Percentiles rank a stretch among this genome's conserved stretches.
Conservation (phyloP, 1,140 invertebrate species). For the Sogatella furcifera region DNA sequence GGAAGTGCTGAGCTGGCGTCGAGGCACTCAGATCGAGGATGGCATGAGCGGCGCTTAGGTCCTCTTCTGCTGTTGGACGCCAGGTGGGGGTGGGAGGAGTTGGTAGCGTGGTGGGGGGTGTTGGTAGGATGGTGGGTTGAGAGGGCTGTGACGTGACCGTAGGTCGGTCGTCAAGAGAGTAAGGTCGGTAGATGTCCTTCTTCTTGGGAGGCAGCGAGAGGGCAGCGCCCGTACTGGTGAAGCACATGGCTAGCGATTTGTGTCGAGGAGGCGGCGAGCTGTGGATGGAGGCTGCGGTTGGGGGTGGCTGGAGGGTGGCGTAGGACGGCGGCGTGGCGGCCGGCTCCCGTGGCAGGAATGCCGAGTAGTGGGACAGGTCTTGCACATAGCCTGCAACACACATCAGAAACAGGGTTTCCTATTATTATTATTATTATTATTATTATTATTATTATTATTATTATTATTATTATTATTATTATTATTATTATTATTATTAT, state of each 20-base stretch:
- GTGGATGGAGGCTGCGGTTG: conserved; percentile 28
- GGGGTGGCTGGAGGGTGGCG: conserved; percentile 46
- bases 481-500: too few relatives aligned
- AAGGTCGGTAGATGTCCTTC: conserved; percentile 77
- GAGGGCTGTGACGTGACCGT: conserved; percentile 11
- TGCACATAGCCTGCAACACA: conserved; percentile 38
- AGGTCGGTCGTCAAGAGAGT: conserved; percentile 59
- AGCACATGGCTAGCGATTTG: conserved; percentile 63
- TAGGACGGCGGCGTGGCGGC: conserved; percentile 37
- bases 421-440: too few relatives aligned
- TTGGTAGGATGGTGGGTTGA: conserved; percentile 7
- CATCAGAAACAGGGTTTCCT: too few relatives aligned
- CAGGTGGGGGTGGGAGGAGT: conserved; percentile 13
- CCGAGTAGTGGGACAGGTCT: conserved; percentile 28
- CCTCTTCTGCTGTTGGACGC: conserved; percentile 40
- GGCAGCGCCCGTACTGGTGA: conserved; percentile 68
- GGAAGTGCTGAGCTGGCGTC: conserved; percentile 45
- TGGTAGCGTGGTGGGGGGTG: too few relatives aligned
- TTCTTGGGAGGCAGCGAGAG: conserved; percentile 74
- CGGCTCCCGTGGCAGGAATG: conserved; percentile 23
- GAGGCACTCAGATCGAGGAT: conserved; percentile 78
- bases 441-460: too few relatives aligned
- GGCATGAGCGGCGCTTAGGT: conserved; percentile 71
- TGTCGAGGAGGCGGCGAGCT: conserved; percentile 23
- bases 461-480: too few relatives aligned